Conservation (phyloP, 2,797 vertebrate genomes). For the Eulemur rubriventer region DNA sequence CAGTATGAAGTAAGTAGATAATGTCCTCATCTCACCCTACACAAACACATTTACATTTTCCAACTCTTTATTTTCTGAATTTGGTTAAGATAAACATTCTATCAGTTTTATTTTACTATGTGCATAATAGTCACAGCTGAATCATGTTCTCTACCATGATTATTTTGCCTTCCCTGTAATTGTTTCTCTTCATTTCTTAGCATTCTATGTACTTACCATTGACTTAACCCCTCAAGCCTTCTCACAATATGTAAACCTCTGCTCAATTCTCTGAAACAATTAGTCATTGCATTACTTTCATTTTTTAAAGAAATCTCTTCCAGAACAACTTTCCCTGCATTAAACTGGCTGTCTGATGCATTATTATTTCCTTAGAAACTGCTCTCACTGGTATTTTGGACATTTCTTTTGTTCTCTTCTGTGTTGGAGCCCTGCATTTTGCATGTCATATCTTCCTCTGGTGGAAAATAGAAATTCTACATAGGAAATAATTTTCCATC, state of each 20-base stretch:
- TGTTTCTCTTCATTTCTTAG: background rate
- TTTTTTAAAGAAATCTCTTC: background rate
- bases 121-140: background rate
- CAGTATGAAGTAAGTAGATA: background rate
- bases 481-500: background rate
- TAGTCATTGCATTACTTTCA: background rate
- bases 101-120: background rate
- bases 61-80: background rate
- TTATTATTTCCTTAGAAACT: background rate
- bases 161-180: background rate
- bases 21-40: background rate
- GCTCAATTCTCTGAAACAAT: background rate
- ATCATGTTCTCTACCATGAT: background rate
- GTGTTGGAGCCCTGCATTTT: background rate
- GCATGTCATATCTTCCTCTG: background rate
- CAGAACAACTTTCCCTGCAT: background rate
- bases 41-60: background rate
- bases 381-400: background rate
- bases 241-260: background rate
- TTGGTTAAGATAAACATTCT: background rate
- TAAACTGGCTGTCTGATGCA: background rate
- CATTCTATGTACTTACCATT: background rate
- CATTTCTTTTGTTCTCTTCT: background rate
- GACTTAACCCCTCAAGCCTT: background rate
- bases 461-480: conserved; percentile 5